Conservation (phyloP, 2,113 vertebrate species). For the Phainopepla nitens region DNA sequence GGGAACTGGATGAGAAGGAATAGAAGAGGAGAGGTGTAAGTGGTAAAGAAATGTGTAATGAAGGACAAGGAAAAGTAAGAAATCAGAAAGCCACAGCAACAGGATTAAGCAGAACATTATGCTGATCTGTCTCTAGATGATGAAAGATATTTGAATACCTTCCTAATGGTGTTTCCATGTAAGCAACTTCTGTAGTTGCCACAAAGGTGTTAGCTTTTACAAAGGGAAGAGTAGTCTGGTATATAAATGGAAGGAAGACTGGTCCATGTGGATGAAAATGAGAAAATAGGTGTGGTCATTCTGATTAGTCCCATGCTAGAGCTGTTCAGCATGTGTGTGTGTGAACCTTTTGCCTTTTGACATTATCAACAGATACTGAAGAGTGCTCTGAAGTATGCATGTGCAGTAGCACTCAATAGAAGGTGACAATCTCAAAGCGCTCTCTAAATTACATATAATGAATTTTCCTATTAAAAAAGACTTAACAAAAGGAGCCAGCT, state of each 20-base stretch:
- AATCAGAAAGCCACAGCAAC: background rate
- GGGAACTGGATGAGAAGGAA: background rate
- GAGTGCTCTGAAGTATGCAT: background rate
- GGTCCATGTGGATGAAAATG: background rate
- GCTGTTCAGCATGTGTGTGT: background rate
- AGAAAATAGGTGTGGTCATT: background rate
- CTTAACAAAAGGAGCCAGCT: constrained; percentile 54
- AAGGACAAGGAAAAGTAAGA: background rate
- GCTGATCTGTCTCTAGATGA: background rate
- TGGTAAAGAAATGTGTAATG: background rate
- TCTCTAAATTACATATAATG: constrained; percentile 19
- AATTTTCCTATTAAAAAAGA: constrained; percentile 37
- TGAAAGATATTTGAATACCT: background rate
- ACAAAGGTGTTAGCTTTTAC: background rate
- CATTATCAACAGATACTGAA: background rate
- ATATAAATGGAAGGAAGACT: background rate
- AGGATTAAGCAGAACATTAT: background rate
- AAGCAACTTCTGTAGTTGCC: background rate
- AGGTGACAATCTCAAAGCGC: background rate
- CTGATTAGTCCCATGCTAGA: background rate
- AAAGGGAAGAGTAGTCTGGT: background rate
- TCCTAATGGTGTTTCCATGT: background rate
- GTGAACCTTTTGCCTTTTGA: background rate
- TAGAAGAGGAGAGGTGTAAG: background rate
- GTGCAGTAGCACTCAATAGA: background rate